Evolutionary conservation across 2,888 invertebrate genomes (phyloP), one percentile per base, ranked within the genome.

Genomic region (Morinoia aosen): DNA sequence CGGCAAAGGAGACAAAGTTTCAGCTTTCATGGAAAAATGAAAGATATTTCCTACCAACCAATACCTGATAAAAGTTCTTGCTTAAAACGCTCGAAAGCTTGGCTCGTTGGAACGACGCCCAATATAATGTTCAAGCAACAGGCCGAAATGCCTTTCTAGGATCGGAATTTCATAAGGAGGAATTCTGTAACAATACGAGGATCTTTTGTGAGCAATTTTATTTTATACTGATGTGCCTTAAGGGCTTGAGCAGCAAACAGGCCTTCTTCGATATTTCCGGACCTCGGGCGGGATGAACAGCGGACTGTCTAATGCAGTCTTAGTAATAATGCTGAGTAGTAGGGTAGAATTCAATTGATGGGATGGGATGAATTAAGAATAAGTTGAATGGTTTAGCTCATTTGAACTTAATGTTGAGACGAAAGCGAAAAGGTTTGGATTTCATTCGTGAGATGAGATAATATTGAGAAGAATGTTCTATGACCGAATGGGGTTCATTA

Each of bases 151-250:
- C 90, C 48, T 39, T 33, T 12, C 14, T 19, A 16, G 40, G 40
- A 40, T 90, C 90, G 90, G 90, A 90, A 90, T 90, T 90, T 90
- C 90, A 48, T 90, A 90, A 40, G 39, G 40, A 40, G 40, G 48
- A 90, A 90, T 90, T 90, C 90, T 48, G 48, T 90, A 90, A 90
- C 90, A 90, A 90, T 90, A 48, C 90, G 39, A 40, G 90, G 40
- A 40, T 90, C 90, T 90, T 90, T 48, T 90, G 90, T 40, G 33
- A 90, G 40, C 90, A 90, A 90, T 90, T 90, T 90, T 90, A 90
- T 90, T 48, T 90, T 90, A 90, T 90, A 90, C 39, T 90, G 90
- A 90, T 90, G 19, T 48, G 90, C 90, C 90, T 90, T 90, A 48
- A 40, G 90, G 40, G 76, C 76, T 76, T 76, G 76, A 76, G 76